Evolutionary conservation across 2,113 vertebrate genomes (phyloP), one percentile per base, ranked within the genome.

Genomic region (Pao palembangensis): DNA sequence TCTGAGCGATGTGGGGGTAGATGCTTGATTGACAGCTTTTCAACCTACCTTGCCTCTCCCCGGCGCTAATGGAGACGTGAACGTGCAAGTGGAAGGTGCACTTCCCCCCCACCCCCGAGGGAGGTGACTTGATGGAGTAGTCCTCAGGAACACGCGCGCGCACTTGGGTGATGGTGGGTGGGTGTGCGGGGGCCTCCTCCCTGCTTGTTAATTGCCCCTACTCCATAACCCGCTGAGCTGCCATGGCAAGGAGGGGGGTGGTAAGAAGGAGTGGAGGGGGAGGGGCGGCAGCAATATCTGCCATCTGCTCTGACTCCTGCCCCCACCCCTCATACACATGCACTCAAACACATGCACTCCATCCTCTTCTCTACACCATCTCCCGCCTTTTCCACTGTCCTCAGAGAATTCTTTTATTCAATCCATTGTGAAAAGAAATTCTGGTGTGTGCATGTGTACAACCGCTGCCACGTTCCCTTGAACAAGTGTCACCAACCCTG

Each of bases 221-320:
- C 79, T 88, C 79, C 38, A 69, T 81, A 76, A 85, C 82, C 80
- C 38, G 57, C 78, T 83, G 79, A 71, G 83, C 69, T 13, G n/a
- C 67, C 63, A 41, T 34, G 72, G 47, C n/a, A 17, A 17, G 76
- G 69, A 63, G 75, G 78, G 19, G 57, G 51, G 53, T 69, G 61
- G 69, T 55, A 31, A 51, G 68, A 47, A 46, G 61, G 59, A 67
- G 69, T 28, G 17, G 58, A 78, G 16, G 79, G 64, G 65, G 61
- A 67, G 58, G 55, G 78, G 38, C 4, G 1, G 38, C 69, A 58
- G 61, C 74, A 68, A 82, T 87, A 83, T 76, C 71, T 88, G 80
- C 93, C 92, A 94, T 94, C 93, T 94, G 93, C 89, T 93, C 89
- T 88, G 70, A 91, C 88, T 93, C 88, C 90, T 91, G 88, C 88